A percentile compares a stretch with the other conserved stretches of the same genome.
Evolutionary conservation across 1,140 invertebrate genomes (phyloP).

Genomic region (Conus ventricosus): DNA sequence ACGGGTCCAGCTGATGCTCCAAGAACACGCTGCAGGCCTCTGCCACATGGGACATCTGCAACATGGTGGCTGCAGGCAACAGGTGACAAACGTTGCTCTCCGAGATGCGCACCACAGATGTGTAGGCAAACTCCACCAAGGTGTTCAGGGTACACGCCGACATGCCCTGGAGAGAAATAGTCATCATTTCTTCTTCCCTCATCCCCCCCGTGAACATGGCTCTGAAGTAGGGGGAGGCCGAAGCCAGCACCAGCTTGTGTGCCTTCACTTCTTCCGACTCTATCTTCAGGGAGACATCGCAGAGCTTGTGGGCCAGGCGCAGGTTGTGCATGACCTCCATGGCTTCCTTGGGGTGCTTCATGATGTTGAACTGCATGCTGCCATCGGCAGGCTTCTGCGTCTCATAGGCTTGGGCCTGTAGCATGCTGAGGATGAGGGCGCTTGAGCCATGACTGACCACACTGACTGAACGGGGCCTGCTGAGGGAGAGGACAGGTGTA

Average conservation of each 20-base stretch:
- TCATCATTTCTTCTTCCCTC: slow-evolving; percentile 89
- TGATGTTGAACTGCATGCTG: slow-evolving; percentile 91
- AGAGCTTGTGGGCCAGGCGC: slow-evolving; percentile 90
- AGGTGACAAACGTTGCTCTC: slow-evolving; percentile 93
- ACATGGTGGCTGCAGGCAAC: slow-evolving; percentile 93
- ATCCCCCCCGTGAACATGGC: slow-evolving; percentile 97
- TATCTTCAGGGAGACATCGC: slow-evolving; percentile 75
- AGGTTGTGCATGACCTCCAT: slow-evolving; percentile 93
- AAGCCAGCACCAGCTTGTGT: slow-evolving; percentile 73
- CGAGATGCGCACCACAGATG: slow-evolving; percentile 90
- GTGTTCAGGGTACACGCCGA: slow-evolving; percentile 89
- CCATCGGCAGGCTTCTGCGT: slow-evolving; percentile 75
- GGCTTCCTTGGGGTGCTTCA: slow-evolving; percentile 88
- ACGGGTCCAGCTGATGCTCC: slow-evolving; percentile 92
- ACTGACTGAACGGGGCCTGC: not conserved
- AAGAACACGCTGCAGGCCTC: slow-evolving; percentile 93
- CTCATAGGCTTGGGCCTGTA: slow-evolving; percentile 67
- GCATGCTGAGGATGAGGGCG: slow-evolving; percentile 53
- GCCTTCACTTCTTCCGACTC: slow-evolving; percentile 66
- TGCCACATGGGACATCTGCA: slow-evolving; percentile 93
- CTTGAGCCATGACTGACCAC: not conserved
- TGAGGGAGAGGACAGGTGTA: not conserved
- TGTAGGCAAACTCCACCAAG: slow-evolving; percentile 93
- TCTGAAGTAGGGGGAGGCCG: slow-evolving; percentile 81
- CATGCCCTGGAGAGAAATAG: slow-evolving; percentile 89